These are phyloP conservation scores for Pammene aurita DNA, from an alignment of 2,888 invertebrate genomes.

Conservation along the genomic window DNA sequence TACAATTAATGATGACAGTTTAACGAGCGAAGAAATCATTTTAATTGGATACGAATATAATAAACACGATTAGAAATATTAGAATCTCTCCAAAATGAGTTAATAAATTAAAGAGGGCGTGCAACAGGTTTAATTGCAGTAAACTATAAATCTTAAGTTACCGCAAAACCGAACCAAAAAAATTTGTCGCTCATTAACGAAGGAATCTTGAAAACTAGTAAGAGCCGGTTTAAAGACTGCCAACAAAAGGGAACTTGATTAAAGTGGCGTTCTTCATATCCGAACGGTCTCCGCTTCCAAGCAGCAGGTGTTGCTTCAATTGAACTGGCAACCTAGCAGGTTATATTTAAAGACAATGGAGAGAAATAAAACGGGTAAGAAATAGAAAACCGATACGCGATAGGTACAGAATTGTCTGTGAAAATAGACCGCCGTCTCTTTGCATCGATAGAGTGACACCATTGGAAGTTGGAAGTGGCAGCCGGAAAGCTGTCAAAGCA, in stretches of 20 bases:
- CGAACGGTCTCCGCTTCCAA: conserved; percentile 24
- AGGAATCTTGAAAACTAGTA: conserved; percentile 31
- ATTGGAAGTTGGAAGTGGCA: conserved; percentile 17
- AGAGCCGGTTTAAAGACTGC: conserved; percentile 18
- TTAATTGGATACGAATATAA: conserved; percentile 28
- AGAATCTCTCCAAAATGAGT: conserved; percentile 21
- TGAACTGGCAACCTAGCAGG: conserved; percentile 19
- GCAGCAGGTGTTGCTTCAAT: conserved; percentile 35
- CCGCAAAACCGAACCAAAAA: conserved; percentile 12
- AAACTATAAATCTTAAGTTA: conserved; percentile 7
- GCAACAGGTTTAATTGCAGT: conserved; percentile 8
- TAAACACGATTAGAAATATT: not conserved
- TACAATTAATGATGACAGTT: conserved; percentile 34
- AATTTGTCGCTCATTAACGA: conserved; percentile 30
- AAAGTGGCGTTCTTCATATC: conserved; percentile 36
- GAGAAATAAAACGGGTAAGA: conserved; percentile 20
- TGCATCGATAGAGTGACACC: not conserved
- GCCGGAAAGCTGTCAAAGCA: not conserved
- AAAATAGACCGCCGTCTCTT: conserved; percentile 16
- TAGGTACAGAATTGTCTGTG: conserved; percentile 11
- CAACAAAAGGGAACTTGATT: conserved; percentile 34
- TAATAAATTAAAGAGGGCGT: conserved; percentile 27
- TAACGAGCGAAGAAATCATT: conserved; percentile 23
- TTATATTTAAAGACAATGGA: conserved; percentile 36
- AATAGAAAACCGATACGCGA: conserved; percentile 12